Evolutionary conservation across 1,140 invertebrate species (phyloP).

Genomic region (Gonioctena quinquepunctata): DNA sequence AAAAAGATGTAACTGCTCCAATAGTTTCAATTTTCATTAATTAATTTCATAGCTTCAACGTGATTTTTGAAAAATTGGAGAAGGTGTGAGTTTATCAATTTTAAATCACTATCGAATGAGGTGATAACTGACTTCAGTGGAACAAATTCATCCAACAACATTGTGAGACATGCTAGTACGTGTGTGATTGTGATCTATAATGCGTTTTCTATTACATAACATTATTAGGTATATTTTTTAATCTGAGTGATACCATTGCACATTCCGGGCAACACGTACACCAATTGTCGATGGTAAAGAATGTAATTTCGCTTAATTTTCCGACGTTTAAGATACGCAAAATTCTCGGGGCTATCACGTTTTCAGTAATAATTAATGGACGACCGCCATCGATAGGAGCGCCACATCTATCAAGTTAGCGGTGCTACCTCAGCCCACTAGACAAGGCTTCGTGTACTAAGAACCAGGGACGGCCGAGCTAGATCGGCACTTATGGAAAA

Average conservation of each 20-base stretch:
- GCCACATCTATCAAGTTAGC: slow-evolving; percentile 8
- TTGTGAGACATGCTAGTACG: neutral
- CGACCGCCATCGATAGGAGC: slow-evolving; percentile 2
- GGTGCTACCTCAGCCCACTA: slow-evolving; percentile 2
- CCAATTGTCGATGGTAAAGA: slow-evolving; percentile 7
- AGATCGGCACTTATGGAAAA: too few species aligned
- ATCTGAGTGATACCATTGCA: neutral
- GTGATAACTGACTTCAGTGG: too few species aligned
- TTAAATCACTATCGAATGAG: too few species aligned
- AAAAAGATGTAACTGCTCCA: too few species aligned
- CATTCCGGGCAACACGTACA: neutral
- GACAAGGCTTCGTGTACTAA: neutral
- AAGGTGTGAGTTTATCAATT: too few species aligned
- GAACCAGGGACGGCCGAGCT: too few species aligned
- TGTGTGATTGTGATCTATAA: neutral
- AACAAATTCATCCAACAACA: too few species aligned
- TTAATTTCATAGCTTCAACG: too few species aligned
- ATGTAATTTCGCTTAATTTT: slow-evolving; percentile 3
- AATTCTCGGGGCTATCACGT: neutral
- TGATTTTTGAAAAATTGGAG: too few species aligned
- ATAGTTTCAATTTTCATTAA: too few species aligned
- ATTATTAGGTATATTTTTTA: neutral
- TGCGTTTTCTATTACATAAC: neutral
- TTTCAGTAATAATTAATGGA: slow-evolving; percentile 4
- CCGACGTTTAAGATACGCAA: slow-evolving; percentile 6